Base-by-base conservation (phyloP, 2,888 invertebrate species). In the Schizotus pectinicornis region DNA sequence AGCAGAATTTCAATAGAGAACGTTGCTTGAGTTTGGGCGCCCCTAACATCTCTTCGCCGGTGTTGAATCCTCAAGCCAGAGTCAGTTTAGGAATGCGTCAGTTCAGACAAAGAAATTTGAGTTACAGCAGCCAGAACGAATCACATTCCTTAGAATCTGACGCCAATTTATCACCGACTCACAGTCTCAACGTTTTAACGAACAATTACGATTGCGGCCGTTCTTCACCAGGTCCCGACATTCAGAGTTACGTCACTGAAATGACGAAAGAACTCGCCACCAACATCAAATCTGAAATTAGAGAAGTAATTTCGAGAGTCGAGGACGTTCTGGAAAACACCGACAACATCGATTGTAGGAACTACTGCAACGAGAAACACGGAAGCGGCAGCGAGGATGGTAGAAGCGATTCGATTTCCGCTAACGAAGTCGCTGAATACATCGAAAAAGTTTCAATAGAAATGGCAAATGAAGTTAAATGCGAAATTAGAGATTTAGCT, bases 271-370 rank as follows among this genome's bases (percentile, higher is more conserved):
- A 91, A 79, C 80, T 91, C 61, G 91, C 91, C 1, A 90, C 89
- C 7, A 91, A 91, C 79, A 89, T 92, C 12, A 91, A 91, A 74
- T 91, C 91, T 1, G 91, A 91, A 81, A 88, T 92, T 36, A 83
- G 91, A 5, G 91, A 88, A 77, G 91, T 92, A 0, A 91, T 91
- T 66, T 89, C 88, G 1, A 88, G 86, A 77, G 91, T 92, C 0
- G 91, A 92, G 67, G 90, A 91, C 73, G 91, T 89, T 43, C 78
- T 91, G 32, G 89, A 90, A 61, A 89, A 88, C 74, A 85, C 86
- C 0, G 88, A 88, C 70, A 80, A 81, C 0, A 74, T 84, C 5
- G 87, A 88, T 66, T 62, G 67, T 37, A 66, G 72, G 31, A 62
- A 65, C n/a, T 77, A 69, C 42, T 71, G 69, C 53, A 73, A 72